Conservation (phyloP, 2,888 invertebrate genomes). For the Ditula angustiorana region DNA sequence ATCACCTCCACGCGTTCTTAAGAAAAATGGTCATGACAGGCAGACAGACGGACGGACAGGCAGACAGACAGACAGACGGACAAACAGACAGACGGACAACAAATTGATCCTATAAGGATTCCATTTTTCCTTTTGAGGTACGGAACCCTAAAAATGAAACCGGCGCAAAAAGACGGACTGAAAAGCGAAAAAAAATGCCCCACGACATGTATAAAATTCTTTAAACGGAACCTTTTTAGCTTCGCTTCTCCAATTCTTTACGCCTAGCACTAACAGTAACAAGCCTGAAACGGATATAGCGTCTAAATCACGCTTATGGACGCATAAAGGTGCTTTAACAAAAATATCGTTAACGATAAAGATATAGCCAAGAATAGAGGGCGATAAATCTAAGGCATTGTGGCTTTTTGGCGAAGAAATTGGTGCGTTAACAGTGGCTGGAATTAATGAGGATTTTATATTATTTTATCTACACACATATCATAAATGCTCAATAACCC, state of each 20-base stretch:
- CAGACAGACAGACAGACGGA: too few species aligned
- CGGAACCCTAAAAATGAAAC: too few species aligned
- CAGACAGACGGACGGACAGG: too few species aligned
- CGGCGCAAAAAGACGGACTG: too few species aligned
- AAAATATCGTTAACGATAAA: slow-evolving; percentile 26
- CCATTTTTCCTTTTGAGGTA: too few species aligned
- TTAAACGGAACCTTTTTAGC: slow-evolving; percentile 14
- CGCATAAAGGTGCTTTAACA: slow-evolving; percentile 27
- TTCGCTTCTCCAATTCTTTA: not conserved
- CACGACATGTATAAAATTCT: not conserved
- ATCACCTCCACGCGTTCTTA: too few species aligned
- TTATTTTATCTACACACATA: too few species aligned
- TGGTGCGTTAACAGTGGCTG: not conserved
- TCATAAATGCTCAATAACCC: too few species aligned
- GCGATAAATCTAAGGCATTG: slow-evolving; percentile 6
- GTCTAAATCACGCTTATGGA: slow-evolving; percentile 30
- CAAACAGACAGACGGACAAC: too few species aligned
- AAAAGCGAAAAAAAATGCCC: too few species aligned
- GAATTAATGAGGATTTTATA: not conserved
- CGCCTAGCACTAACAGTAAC: not conserved
- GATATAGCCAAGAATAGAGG: slow-evolving; percentile 1
- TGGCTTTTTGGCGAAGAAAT: slow-evolving; percentile 4
- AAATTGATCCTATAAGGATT: too few species aligned
- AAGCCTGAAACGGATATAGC: slow-evolving; percentile 22
- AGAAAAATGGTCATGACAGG: too few species aligned